Base-by-base conservation (phyloP, 2,888 invertebrate species). In the Cactoblastis cactorum region DNA sequence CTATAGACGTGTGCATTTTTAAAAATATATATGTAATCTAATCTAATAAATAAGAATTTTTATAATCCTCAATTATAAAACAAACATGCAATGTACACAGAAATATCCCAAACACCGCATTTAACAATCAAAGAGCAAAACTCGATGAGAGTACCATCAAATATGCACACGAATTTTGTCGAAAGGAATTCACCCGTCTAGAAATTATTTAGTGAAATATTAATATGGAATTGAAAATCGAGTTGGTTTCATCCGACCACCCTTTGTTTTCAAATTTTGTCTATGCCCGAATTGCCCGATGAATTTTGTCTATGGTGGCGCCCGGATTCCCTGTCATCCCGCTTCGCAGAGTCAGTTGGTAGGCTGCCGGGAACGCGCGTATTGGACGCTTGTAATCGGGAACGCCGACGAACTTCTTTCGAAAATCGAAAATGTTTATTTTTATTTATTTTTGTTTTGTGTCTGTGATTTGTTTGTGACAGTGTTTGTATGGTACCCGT, bases 321-420 rank as follows among this genome's bases (percentile, higher is more conserved):
- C 3, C 4, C 5, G 11, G 11, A 11, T 24, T 24, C 24, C 35
- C 22, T 15, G 35, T 65, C 70, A 60, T 64, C 61, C 34, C 55
- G 56, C 66, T 58, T 61, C n/a, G 39, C 83, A 83, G 69, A 83
- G 70, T 74, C 55, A 66, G 69, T 71, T 74, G 73, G 79, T 62
- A 69, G 61, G 61, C 70, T 73, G 73, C 45, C 65, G 74, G 74
- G 77, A 73, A 65, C 70, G 75, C 76, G 71, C 76, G 82, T 75
- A 67, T 65, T 67, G 58, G 63, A 48, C 48, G 47, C 48, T 50
- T 24, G 37, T 45, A 50, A 56, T 63, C 55, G 63, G 61, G 53
- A 58, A 52, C 54, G 54, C 53, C 45, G 55, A 56, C 62, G 54
- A 73, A 75, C 74, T 75, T 74, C 43, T 39, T 54, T 58, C 63